phyloP scores from a whole-genome alignment of 2,113 vertebrate genomes.

The Lepisosteus osseus region DNA sequence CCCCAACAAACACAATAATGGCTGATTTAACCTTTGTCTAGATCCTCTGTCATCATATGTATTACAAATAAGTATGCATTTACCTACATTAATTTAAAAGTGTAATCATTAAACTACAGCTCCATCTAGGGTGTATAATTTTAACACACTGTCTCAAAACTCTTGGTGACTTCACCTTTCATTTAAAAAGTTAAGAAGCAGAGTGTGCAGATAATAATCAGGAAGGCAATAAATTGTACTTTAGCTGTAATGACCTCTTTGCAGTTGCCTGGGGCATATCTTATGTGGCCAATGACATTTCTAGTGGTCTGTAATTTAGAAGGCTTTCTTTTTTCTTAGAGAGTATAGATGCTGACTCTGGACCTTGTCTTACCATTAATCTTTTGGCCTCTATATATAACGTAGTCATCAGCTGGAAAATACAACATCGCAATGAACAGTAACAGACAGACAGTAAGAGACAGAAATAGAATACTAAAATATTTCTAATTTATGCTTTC shows the following conservation, averaged over 20 bases:
- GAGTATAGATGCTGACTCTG: conserved; percentile 11
- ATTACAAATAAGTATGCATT: too few relatives aligned
- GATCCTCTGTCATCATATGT: too few relatives aligned
- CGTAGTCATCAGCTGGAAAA: background rate
- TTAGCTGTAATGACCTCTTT: conserved; percentile 8
- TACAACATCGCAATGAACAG: too few relatives aligned
- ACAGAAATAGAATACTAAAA: background rate
- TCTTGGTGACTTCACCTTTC: background rate
- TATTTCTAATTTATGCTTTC: background rate
- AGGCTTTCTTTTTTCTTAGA: conserved; percentile 36
- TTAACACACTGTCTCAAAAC: background rate
- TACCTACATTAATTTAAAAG: background rate
- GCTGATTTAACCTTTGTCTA: too few relatives aligned
- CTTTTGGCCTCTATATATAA: conserved; percentile 1
- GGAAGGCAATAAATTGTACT: conserved; percentile 44
- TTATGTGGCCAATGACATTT: conserved; percentile 38
- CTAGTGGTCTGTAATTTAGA: conserved; percentile 40
- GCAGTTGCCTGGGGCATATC: background rate
- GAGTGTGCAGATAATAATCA: conserved; percentile 36
- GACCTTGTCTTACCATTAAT: conserved; percentile 6
- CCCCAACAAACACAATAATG: too few relatives aligned
- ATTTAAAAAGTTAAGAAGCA: conserved; percentile 4
- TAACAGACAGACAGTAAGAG: too few relatives aligned
- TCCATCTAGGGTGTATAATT: conserved; percentile 1
- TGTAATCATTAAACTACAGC: background rate